These are phyloP conservation scores for Arctopsyche grandis DNA, from an alignment of 1,140 invertebrate species.

Conservation along the genomic window DNA sequence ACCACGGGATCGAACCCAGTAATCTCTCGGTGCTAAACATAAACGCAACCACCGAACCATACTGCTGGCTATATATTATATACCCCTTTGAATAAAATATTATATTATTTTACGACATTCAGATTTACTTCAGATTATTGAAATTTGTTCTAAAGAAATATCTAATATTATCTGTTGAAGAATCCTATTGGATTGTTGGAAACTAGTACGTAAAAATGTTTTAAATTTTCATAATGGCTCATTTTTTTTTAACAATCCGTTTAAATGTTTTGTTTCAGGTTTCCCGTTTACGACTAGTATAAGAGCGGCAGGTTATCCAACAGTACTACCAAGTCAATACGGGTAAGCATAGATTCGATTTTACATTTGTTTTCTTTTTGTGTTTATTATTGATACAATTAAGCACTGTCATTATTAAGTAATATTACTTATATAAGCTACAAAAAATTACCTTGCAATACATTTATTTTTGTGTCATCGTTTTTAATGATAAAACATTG, in stretches of 20 bases:
- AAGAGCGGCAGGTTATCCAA: slow-evolving; percentile 72
- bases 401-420: not conserved
- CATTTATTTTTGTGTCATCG: not conserved
- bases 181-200: too few relatives aligned
- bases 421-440: not conserved
- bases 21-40: too few relatives aligned
- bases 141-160: too few relatives aligned
- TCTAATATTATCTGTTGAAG: too few relatives aligned
- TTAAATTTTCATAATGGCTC: too few relatives aligned
- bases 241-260: not conserved
- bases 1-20: too few relatives aligned
- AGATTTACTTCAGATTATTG: too few relatives aligned
- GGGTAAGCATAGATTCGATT: slow-evolving; percentile 70
- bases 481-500: not conserved
- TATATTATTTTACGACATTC: too few relatives aligned
- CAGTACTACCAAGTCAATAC: slow-evolving; percentile 76
- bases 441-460: not conserved
- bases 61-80: too few relatives aligned
- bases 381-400: slow-evolving; percentile 13
- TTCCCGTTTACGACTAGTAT: slow-evolving; percentile 68
- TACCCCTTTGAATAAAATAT: too few relatives aligned
- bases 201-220: too few relatives aligned
- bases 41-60: too few relatives aligned
- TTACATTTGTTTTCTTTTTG: not conserved
- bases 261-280: slow-evolving; percentile 64